A percentile compares a stretch with the other conserved stretches of the same genome.
phyloP scores from a whole-genome alignment of 2,797 vertebrate genomes.

The Valencia hispanica region DNA sequence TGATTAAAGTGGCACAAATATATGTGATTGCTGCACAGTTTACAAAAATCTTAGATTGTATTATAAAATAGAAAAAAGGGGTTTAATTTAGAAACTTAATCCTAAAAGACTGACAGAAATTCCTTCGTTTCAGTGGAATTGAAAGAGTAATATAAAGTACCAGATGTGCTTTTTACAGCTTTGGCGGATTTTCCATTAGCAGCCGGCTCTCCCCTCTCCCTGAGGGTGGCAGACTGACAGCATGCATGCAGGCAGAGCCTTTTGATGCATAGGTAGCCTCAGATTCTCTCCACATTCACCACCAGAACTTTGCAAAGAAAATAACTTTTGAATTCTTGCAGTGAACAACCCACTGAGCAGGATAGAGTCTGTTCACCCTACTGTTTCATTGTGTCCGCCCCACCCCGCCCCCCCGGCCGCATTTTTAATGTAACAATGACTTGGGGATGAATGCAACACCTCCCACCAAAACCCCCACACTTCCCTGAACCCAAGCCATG shows the following conservation, averaged over 20 bases:
- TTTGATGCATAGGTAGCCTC: constrained; percentile 81
- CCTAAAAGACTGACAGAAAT: background rate
- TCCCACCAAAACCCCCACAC: constrained; percentile 14
- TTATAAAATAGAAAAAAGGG: background rate
- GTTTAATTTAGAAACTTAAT: background rate
- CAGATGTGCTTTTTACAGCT: constrained; percentile 78
- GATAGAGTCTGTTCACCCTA: constrained; percentile 38
- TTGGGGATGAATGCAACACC: constrained; percentile 46
- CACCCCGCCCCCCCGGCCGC: constrained; percentile 17
- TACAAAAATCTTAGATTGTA: background rate
- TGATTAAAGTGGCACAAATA: background rate
- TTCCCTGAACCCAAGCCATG: constrained; percentile 39
- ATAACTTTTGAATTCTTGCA: constrained; percentile 41
- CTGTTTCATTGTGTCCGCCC: constrained; percentile 55
- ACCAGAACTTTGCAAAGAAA: constrained; percentile 46
- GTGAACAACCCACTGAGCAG: constrained; percentile 48
- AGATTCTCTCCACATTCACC: constrained; percentile 59
- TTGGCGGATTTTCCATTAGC: constrained; percentile 74
- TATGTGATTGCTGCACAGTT: background rate
- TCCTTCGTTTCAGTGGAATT: background rate
- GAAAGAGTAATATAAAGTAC: constrained; percentile 61
- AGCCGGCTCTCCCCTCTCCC: constrained; percentile 67
- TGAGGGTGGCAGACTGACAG: constrained; percentile 68
- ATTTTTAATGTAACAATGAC: constrained; percentile 72
- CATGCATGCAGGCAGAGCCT: constrained; percentile 78